Conservation (phyloP, 2,797 vertebrate genomes). For the Astyanax mexicanus region DNA sequence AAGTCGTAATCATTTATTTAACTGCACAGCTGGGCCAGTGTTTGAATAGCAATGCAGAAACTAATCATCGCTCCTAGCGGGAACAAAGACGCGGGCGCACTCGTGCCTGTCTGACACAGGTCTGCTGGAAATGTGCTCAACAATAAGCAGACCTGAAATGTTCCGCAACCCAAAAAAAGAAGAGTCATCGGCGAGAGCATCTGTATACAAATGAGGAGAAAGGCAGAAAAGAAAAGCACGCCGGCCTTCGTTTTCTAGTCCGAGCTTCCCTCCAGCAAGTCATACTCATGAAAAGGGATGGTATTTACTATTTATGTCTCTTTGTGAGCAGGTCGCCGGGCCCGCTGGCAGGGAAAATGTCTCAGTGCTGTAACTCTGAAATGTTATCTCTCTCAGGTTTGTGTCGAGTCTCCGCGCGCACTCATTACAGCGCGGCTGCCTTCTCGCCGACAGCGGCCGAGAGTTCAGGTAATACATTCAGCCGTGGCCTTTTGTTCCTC, state of each 20-base stretch:
- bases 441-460: slow-evolving; percentile 15
- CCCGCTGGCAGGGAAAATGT: slow-evolving; percentile 19
- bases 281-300: slow-evolving; percentile 7
- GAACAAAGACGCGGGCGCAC: not conserved
- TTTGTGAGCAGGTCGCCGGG: slow-evolving; percentile 39
- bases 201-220: not conserved
- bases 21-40: slow-evolving; percentile 7
- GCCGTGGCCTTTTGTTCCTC: slow-evolving; percentile 16
- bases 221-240: not conserved
- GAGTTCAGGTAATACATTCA: slow-evolving; percentile 21
- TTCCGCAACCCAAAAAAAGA: not conserved
- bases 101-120: not conserved
- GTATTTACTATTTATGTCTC: slow-evolving; percentile 42
- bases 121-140: not conserved
- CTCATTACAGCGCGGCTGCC: slow-evolving; percentile 23
- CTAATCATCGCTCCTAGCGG: slow-evolving; percentile 29
- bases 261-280: not conserved
- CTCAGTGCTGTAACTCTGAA: not conserved
- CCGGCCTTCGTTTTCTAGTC: slow-evolving; percentile 6
- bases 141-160: not conserved
- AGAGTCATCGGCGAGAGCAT: slow-evolving; percentile 1
- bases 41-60: slow-evolving; percentile 17
- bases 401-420: slow-evolving; percentile 18
- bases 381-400: slow-evolving; percentile 42
- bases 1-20: slow-evolving; percentile 41